phyloP scores from a whole-genome alignment of 2,113 vertebrate species.

The Daphoenositta chrysoptera region DNA sequence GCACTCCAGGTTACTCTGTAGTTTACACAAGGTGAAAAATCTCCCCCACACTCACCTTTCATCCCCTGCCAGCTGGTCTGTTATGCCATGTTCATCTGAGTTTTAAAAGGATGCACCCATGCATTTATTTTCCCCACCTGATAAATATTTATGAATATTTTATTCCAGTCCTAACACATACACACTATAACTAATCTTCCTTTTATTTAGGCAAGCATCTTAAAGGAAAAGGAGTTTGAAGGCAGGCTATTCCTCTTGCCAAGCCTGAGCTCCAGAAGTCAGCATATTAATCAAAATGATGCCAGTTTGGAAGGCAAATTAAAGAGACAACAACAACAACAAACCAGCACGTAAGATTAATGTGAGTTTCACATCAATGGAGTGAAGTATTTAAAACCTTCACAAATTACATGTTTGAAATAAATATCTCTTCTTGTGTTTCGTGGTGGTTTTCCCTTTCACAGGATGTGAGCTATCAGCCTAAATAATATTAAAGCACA shows the following conservation, averaged over 20 bases:
- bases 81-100: background rate
- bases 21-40: background rate
- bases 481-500: background rate
- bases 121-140: background rate
- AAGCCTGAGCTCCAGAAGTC: background rate
- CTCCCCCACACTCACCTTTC: background rate
- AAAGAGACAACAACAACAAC: background rate
- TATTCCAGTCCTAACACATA: background rate
- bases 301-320: background rate
- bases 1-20: accelerated
- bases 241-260: background rate
- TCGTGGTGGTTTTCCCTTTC: background rate
- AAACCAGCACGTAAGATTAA: background rate
- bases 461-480: background rate
- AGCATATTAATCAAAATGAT: background rate
- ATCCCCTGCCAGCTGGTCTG: background rate
- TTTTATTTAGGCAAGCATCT: slow-evolving; percentile 2
- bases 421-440: background rate
- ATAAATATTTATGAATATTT: slow-evolving; percentile 33
- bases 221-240: background rate
- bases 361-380: background rate
- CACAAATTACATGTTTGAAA: background rate
- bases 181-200: background rate
- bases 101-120: background rate
- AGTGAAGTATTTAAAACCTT: background rate